Evolutionary conservation across 2,113 vertebrate genomes (phyloP).

Genomic region (Burhinus oedicnemus): DNA sequence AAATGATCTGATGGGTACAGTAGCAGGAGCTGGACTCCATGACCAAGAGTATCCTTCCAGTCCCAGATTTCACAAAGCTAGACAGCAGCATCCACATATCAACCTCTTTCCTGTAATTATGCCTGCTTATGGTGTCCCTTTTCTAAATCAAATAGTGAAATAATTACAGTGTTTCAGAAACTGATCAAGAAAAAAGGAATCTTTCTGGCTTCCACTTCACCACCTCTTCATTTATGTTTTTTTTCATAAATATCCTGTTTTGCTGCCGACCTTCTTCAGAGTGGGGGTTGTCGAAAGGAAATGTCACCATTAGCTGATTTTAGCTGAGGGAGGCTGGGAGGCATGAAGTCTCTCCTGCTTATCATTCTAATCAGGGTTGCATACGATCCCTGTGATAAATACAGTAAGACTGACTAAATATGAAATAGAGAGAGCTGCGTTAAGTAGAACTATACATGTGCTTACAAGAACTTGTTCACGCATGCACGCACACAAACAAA

Average conservation of each 20-base stretch:
- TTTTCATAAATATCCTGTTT: constrained; percentile 43
- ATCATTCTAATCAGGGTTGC: constrained; percentile 51
- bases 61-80: not conserved
- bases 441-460: not conserved
- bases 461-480: not conserved
- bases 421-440: not conserved
- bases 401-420: constrained; percentile 41
- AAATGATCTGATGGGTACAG: not conserved
- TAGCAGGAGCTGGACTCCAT: not conserved
- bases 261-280: constrained; percentile 18
- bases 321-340: not conserved
- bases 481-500: not conserved
- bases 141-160: not conserved
- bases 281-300: constrained; percentile 26
- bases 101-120: not conserved
- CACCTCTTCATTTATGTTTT: not conserved
- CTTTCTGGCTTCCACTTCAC: not conserved
- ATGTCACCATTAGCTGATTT: not conserved
- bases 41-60: not conserved
- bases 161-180: not conserved
- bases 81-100: not conserved
- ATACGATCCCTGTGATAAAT: constrained; percentile 5
- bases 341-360: constrained; percentile 22
- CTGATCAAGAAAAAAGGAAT: not conserved
- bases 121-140: not conserved